Evolutionary conservation across 2,113 vertebrate genomes (phyloP), one percentile per base, ranked within the genome.

Genomic region (Potamarius usumacintae): DNA sequence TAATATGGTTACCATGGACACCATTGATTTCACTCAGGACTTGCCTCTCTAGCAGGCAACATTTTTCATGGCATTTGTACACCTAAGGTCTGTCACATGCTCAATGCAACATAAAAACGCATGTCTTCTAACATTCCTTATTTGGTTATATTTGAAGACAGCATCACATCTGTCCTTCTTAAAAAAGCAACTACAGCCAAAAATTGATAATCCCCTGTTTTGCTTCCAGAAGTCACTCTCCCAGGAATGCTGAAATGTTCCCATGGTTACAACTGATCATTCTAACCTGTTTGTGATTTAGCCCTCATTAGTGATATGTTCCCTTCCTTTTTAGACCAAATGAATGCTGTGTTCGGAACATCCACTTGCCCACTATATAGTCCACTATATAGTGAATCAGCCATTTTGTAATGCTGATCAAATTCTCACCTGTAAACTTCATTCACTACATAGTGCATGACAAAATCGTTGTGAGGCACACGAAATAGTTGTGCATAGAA

Each of bases 241-340:
- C 1, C 74, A 10, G 6, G 14, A 55, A 55, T 55, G 8, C 55
- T 34, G 4, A 60, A 81, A 60, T 4, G 55, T 60, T 81, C 5
- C 79, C 27, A 81, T 80, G 78, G 78, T 80, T 80, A 80, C 74
- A 77, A n/a, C 79, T 62, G 27, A 81, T 81, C 30, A 81, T 42
- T 42, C 55, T 81, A 30, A 81, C 57, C 79, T 81, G 77, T 80
- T 17, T 18, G 55, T 81, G 3, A 81, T 81, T 60, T 22, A 42
- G 30, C 18, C 18, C n/a, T 81, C 78, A 80, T 80, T 30, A 80
- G 76, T 55, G 1, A 55, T 79, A 30, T 58, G 6, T 30, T 80
- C 50, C 6, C 0, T 79, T 79, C 6, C 7, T 79, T 4, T 57
- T 55, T 79, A 79, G 15, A 17, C 15, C 53, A 57, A 17, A 55